These are phyloP conservation scores for Bradypus variegatus DNA, from an alignment of 2,797 vertebrate genomes.

Conservation along the genomic window DNA sequence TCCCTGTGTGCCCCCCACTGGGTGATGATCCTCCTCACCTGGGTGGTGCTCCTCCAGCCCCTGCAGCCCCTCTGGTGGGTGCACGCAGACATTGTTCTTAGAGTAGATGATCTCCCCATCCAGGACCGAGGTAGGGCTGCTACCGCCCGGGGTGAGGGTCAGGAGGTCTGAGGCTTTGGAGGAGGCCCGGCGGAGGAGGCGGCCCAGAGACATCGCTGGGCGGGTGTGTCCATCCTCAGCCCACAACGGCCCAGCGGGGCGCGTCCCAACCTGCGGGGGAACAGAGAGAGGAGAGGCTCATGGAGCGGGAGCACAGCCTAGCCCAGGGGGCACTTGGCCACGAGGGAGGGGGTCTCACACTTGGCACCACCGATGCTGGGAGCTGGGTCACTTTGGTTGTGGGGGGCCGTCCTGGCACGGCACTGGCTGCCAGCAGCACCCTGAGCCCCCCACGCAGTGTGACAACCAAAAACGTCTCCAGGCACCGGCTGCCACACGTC, in stretches of 20 bases:
- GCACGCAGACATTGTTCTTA: conserved; percentile 98
- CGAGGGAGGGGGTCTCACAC: too few relatives aligned
- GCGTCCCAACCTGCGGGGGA: conserved; percentile 44
- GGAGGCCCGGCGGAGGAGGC: conserved; percentile 94
- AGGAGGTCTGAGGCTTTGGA: conserved; percentile 95
- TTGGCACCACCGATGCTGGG: too few relatives aligned
- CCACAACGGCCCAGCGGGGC: conserved; percentile 53
- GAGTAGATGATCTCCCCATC: conserved; percentile 97
- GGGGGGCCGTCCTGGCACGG: too few relatives aligned
- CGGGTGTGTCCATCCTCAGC: conserved; percentile 89
- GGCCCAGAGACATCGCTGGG: conserved; percentile 94
- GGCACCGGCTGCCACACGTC: not conserved
- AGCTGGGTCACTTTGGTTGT: too few relatives aligned
- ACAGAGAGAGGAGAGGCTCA: not conserved
- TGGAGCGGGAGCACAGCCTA: rapidly evolving
- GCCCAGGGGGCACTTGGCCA: rapidly evolving
- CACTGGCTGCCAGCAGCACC: not conserved
- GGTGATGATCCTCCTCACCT: too few relatives aligned
- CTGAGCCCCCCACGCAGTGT: not conserved
- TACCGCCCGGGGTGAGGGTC: conserved; percentile 83
- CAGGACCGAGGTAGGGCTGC: conserved; percentile 73
- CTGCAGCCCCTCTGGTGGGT: conserved; percentile 88
- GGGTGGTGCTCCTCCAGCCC: conserved; percentile 92
- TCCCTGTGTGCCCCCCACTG: too few relatives aligned
- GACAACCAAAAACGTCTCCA: not conserved